Evolutionary conservation across 2,797 vertebrate genomes (phyloP).

Genomic region (Myotis pilosus): DNA sequence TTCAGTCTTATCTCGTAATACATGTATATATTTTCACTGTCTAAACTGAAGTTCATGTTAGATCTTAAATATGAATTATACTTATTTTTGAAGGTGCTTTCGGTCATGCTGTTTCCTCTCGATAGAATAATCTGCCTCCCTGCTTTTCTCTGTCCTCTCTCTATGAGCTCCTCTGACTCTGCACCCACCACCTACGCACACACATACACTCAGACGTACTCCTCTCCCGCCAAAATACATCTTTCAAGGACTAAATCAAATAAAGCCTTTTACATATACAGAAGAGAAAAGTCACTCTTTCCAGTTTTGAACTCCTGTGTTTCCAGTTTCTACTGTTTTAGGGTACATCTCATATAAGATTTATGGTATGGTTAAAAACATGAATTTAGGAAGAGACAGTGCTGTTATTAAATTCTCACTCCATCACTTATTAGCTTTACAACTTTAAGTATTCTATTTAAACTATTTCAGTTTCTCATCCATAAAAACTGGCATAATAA

Average conservation of each 20-base stretch:
- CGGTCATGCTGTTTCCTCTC: not conserved
- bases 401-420: not conserved
- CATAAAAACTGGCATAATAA: not conserved
- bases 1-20: constrained; percentile 1
- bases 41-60: not conserved
- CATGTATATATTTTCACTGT: not conserved
- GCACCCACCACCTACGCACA: not conserved
- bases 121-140: not conserved
- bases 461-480: not conserved
- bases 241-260: not conserved
- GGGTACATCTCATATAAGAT: not conserved
- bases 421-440: not conserved
- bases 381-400: not conserved
- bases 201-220: not conserved
- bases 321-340: not conserved
- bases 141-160: not conserved
- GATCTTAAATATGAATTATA: not conserved
- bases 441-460: not conserved
- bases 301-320: not conserved
- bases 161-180: not conserved
- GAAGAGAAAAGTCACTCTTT: not conserved
- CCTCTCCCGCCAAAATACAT: not conserved
- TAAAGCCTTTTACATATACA: not conserved
- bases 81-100: not conserved
- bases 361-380: not conserved